A percentile compares a stretch with the other conserved stretches of the same genome.
Evolutionary conservation across 2,888 invertebrate genomes (phyloP).

Genomic region (Mechanitis messenoides): DNA sequence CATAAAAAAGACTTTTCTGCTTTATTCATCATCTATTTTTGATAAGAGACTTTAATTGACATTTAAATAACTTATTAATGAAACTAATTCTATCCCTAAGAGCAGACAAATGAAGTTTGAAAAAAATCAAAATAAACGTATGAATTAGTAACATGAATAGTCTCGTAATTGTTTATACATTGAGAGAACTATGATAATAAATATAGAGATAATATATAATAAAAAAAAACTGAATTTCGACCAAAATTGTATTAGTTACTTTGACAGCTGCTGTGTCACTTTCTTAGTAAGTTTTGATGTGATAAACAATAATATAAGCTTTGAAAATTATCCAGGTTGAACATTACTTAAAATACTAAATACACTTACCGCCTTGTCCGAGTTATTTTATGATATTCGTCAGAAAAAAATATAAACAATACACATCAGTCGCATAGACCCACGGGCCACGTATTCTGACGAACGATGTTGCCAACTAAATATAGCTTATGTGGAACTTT

Average conservation of each 20-base stretch:
- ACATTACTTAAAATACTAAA: constrained; percentile 28
- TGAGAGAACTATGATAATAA: no score
- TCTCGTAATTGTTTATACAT: no score
- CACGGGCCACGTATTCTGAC: constrained; percentile 72
- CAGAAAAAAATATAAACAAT: constrained; percentile 72
- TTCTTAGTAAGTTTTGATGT: constrained; percentile 38
- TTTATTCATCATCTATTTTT: no score
- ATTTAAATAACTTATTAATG: no score
- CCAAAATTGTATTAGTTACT: constrained; percentile 37
- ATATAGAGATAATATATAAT: no score
- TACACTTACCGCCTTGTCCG: constrained; percentile 59
- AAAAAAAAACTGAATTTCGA: constrained; percentile 21
- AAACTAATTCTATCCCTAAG: no score
- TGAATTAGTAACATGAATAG: no score
- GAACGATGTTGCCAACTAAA: constrained; percentile 62
- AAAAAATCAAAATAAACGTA: no score
- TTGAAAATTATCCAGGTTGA: constrained; percentile 25
- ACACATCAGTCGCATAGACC: constrained; percentile 54
- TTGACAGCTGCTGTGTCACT: constrained; percentile 57
- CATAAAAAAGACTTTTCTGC: no score
- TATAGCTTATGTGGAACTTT: constrained; percentile 75
- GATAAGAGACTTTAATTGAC: no score
- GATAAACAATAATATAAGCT: constrained; percentile 25
- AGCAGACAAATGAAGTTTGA: no score
- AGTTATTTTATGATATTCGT: constrained; percentile 51